phyloP scores from a whole-genome alignment of 2,797 vertebrate species.

The Myiothlypis coronata region DNA sequence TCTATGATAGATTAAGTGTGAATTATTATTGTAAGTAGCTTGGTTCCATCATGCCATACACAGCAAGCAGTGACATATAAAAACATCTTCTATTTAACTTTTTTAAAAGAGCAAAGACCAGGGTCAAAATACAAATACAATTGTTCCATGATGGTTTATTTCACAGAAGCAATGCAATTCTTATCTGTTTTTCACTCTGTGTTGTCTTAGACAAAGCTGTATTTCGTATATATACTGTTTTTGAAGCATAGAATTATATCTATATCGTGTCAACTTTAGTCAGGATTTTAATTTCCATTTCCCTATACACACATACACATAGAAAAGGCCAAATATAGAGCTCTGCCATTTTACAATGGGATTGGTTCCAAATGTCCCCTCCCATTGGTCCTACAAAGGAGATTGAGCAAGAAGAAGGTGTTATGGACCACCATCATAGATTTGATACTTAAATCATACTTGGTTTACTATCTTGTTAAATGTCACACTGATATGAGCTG shows the following conservation, averaged over 20 bases:
- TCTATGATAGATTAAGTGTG: not conserved
- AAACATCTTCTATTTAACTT: not conserved
- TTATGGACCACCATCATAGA: not conserved
- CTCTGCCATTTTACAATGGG: not conserved
- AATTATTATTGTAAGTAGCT: constrained; percentile 10
- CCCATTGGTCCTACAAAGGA: not conserved
- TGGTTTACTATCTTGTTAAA: not conserved
- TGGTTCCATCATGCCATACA: not conserved
- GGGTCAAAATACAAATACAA: not conserved
- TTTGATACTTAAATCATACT: not conserved
- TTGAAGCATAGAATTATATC: not conserved
- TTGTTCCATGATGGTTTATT: not conserved
- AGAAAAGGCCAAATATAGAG: not conserved
- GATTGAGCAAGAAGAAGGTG: not conserved
- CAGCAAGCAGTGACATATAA: not conserved
- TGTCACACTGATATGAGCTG: not conserved
- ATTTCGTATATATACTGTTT: not conserved
- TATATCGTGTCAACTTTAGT: not conserved
- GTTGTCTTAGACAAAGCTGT: not conserved
- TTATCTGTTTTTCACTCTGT: not conserved
- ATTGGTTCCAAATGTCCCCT: not conserved
- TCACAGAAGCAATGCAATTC: not conserved
- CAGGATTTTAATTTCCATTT: not conserved
- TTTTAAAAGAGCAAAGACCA: not conserved
- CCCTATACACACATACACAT: not conserved